These are phyloP conservation scores for Delphinus delphis DNA, from an alignment of 2,113 vertebrate genomes.

Conservation along the genomic window DNA sequence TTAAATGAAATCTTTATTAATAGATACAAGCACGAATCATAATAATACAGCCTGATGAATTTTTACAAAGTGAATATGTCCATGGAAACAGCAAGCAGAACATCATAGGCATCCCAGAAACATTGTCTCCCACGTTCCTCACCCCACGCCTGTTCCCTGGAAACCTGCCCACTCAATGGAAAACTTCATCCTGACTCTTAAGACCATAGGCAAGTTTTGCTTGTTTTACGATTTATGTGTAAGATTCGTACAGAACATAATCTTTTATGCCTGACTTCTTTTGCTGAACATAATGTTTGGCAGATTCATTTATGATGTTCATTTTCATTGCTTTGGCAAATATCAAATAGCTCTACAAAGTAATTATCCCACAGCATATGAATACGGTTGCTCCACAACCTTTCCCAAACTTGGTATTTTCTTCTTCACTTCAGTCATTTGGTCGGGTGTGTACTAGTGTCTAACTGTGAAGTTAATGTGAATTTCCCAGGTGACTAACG, in stretches of 20 bases:
- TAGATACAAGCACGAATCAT: background rate
- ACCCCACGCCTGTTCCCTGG: background rate
- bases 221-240: background rate
- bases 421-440: background rate
- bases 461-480: background rate
- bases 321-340: background rate
- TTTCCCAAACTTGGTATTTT: background rate
- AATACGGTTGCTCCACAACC: background rate
- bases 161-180: background rate
- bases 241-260: background rate
- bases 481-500: background rate
- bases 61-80: background rate
- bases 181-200: background rate
- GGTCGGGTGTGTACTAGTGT: background rate
- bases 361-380: background rate
- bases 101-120: background rate
- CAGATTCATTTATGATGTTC: background rate
- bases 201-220: background rate
- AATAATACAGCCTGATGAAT: background rate
- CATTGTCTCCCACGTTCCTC: background rate
- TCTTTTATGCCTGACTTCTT: background rate
- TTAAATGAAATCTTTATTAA: background rate
- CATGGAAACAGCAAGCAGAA: background rate
- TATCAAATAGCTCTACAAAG: background rate
- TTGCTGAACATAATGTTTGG: background rate